These are phyloP conservation scores for Drosophila sturtevanti DNA, from an alignment of 1,140 invertebrate genomes.

Conservation along the genomic window DNA sequence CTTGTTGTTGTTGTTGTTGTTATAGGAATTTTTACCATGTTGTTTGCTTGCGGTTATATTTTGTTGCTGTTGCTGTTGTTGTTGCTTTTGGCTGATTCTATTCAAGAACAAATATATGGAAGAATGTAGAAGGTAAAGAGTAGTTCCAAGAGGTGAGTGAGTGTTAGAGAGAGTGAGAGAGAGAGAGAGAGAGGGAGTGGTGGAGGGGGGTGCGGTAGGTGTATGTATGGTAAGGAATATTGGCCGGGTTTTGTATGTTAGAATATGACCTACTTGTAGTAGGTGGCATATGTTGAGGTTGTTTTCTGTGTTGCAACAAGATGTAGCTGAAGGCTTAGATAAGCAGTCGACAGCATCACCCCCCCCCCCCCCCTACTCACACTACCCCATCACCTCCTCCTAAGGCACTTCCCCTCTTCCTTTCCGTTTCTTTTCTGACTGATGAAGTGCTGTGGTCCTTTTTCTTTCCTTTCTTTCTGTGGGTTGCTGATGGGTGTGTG, in stretches of 20 bases:
- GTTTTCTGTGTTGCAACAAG: constrained; percentile 40
- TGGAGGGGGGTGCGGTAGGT: background rate
- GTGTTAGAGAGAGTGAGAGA: too few species aligned
- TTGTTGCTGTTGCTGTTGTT: background rate
- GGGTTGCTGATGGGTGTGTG: background rate
- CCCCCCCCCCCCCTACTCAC: too few species aligned
- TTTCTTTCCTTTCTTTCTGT: constrained; percentile 15
- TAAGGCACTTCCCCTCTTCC: background rate
- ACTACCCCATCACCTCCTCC: constrained; percentile 12
- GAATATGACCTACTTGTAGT: constrained; percentile 45
- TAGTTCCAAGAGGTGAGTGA: too few species aligned
- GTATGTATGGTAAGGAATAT: background rate
- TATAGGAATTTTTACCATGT: background rate
- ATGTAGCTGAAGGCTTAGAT: constrained; percentile 47
- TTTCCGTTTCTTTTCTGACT: constrained; percentile 8
- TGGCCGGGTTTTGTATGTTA: background rate
- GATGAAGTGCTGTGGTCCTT: constrained; percentile 41
- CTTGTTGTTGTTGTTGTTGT: too few species aligned
- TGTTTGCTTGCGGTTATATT: constrained; percentile 5
- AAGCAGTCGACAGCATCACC: constrained; percentile 20
- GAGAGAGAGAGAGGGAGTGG: constrained; percentile 15
- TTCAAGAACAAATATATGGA: background rate
- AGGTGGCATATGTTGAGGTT: constrained; percentile 34
- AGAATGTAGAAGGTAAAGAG: background rate
- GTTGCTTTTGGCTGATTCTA: constrained; percentile 11